Base-by-base conservation (phyloP, 1,140 invertebrate genomes). In the Drosophila insularis region DNA sequence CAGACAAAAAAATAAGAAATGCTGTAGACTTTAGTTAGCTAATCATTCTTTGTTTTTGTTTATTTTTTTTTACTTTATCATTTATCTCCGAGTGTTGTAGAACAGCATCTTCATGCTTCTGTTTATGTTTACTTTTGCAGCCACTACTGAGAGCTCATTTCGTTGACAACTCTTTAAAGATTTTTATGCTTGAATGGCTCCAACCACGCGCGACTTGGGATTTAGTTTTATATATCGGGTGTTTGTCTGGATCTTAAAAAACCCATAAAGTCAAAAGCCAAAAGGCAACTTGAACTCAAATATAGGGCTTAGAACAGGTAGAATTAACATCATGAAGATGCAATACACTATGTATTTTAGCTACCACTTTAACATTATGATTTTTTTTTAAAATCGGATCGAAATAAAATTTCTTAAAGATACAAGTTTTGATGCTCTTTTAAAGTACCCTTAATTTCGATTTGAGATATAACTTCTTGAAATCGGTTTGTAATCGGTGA, bases 21-120 rank as follows among this genome's bases (percentile, higher is more conserved):
- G 21, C 59, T 17, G 8, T 43, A 39, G 11, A 39, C 58, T 68
- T 61, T 63, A 39, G 27, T 68, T 63, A 54, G 8, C 53, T 68
- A 63, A 75, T 62, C 11, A 60, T 27, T 46, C 14, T 21, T 50
- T 21, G 17, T 50, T 21, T 50, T 21, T 10, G 0, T 46, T 19
- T 46, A 19, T 8, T 19, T 56, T n/a, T 56, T 35, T 32, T 4
- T 37, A 5, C 13, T 32, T 35, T 35, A 32, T 58, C 55, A 58
- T 8, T 5, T 10, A 37, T 23, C 8, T 50, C 17, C 2, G 17
- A 21, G 17, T 50, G 17, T 19, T 19, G 17, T 50, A n/a, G 19
- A 21, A 50, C 8, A 58, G 14, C 55, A 37, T 58, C 55, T 58
- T 58, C 14, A 58, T 17, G 31, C 55, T 58, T 35, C 31, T 58